phyloP scores from a whole-genome alignment of 2,888 invertebrate species.

The Plebejus argus region DNA sequence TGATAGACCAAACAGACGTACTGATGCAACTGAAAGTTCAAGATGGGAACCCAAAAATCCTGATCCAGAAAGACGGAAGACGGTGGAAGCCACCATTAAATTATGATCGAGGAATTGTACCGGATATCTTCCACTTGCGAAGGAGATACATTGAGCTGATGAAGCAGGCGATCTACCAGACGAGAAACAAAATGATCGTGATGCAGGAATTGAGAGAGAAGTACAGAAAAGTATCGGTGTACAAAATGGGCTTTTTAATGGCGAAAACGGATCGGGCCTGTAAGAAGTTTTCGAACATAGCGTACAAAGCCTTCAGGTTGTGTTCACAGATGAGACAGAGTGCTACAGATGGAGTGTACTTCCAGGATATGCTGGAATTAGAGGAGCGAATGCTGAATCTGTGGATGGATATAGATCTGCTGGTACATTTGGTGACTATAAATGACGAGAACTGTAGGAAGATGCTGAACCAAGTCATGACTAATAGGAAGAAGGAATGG shows the following conservation, averaged over 20 bases:
- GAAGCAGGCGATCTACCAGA: constrained; percentile 59
- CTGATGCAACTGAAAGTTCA: constrained; percentile 50
- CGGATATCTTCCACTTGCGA: constrained; percentile 47
- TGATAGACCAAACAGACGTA: constrained; percentile 54
- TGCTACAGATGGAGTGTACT: neutral
- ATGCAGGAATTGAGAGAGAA: constrained; percentile 53
- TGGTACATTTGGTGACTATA: constrained; percentile 47
- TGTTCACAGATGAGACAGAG: constrained; percentile 42
- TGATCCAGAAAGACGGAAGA: constrained; percentile 44
- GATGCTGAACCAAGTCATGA: constrained; percentile 38
- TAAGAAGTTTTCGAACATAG: constrained; percentile 48
- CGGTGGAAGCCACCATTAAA: constrained; percentile 46
- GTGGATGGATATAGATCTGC: constrained; percentile 55
- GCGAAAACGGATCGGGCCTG: constrained; percentile 54
- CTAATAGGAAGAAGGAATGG: constrained; percentile 46
- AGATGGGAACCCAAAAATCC: constrained; percentile 45
- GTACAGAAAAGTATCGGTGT: constrained; percentile 47
- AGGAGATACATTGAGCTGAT: constrained; percentile 55
- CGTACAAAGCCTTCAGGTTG: constrained; percentile 41
- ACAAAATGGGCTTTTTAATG: constrained; percentile 62
- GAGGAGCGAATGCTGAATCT: constrained; percentile 50
- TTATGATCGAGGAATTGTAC: neutral
- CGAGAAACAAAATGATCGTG: constrained; percentile 54
- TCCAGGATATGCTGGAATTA: constrained; percentile 44
- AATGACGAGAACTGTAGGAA: constrained; percentile 48